Evolutionary conservation across 2,113 vertebrate genomes (phyloP).

Genomic region (Malurus melanocephalus): DNA sequence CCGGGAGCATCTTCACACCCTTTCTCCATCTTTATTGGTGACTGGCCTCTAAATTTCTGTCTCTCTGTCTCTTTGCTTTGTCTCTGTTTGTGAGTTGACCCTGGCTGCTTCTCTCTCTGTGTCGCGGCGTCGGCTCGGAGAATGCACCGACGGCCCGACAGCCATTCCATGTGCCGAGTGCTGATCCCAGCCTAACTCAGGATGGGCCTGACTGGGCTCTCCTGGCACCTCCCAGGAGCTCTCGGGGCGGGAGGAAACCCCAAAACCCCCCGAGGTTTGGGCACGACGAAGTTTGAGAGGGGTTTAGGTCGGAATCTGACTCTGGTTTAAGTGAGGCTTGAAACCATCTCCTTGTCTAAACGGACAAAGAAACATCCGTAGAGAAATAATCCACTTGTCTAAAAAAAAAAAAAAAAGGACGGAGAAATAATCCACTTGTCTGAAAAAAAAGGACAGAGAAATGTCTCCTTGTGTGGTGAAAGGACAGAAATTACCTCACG

Average conservation of each 20-base stretch:
- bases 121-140: slow-evolving; percentile 71
- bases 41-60: slow-evolving; percentile 79
- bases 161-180: slow-evolving; percentile 40
- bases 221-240: not conserved
- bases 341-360: slow-evolving; percentile 57
- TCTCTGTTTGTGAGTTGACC: slow-evolving; percentile 80
- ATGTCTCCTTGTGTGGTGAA: slow-evolving; percentile 6
- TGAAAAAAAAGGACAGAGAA: slow-evolving; percentile 57
- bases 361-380: slow-evolving; percentile 53
- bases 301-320: not conserved
- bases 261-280: not conserved
- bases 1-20: slow-evolving; percentile 73
- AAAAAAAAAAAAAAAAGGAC: no score
- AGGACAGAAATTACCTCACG: slow-evolving; percentile 75
- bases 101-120: slow-evolving; percentile 76
- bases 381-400: no score
- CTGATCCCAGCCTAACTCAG: not conserved
- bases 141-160: slow-evolving; percentile 50
- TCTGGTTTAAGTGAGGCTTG: slow-evolving; percentile 66
- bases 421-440: no score
- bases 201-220: not conserved
- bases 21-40: slow-evolving; percentile 74
- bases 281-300: slow-evolving; percentile 38
- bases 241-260: not conserved
- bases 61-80: slow-evolving; percentile 84